Evolutionary conservation across 2,113 vertebrate genomes (phyloP).

Genomic region (Lanius ludovicianus): DNA sequence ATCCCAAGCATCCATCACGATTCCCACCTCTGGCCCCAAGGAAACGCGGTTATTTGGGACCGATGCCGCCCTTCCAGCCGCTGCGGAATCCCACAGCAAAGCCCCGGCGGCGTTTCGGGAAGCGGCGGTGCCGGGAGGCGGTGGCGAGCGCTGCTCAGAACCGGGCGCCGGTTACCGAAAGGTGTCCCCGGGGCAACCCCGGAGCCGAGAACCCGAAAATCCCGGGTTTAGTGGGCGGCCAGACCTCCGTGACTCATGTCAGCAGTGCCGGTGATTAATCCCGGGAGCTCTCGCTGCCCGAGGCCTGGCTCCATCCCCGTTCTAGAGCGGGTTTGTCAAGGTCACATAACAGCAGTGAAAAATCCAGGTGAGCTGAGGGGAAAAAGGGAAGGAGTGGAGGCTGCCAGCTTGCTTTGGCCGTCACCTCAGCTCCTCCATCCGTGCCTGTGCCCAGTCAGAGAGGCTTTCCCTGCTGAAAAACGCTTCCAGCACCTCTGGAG

Average conservation of each 20-base stretch:
- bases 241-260: constrained; percentile 57
- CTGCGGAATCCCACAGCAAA: not conserved
- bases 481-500: not conserved
- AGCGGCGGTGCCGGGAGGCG: not conserved
- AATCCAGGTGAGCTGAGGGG: not conserved
- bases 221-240: constrained; percentile 11
- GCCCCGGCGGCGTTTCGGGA: not conserved
- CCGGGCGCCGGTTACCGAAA: constrained; percentile 16
- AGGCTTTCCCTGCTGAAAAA: not conserved
- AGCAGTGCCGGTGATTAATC: constrained; percentile 45
- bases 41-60: accelerated
- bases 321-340: not conserved
- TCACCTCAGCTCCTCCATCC: not conserved
- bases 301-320: not conserved
- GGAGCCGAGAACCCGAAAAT: not conserved
- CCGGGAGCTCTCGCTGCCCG: not conserved
- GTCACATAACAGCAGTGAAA: not conserved
- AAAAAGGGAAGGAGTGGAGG: not conserved
- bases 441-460: accelerated
- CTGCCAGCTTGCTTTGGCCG: accelerated
- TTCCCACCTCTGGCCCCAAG: accelerated
- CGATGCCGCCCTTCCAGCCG: not conserved
- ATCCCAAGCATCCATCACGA: not conserved
- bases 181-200: constrained; percentile 68
- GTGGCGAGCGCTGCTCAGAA: constrained; percentile 56